Percentiles rank a stretch among this genome's conserved stretches.
Evolutionary conservation across 1,140 invertebrate species (phyloP).

Genomic region (Polypedilum vanderplanki): DNA sequence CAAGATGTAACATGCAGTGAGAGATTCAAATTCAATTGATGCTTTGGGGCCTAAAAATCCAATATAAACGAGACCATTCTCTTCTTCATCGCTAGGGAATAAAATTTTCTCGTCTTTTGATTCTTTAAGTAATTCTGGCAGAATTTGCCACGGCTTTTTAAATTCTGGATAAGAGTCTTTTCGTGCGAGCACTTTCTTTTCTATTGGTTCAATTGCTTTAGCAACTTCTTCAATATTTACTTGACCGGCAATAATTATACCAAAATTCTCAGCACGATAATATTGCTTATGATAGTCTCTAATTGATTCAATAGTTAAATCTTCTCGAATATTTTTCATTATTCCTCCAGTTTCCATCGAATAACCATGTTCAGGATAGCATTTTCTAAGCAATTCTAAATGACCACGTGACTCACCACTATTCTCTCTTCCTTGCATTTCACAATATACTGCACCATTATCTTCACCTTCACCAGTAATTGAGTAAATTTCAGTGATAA

Average conservation of each 20-base stretch:
- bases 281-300: slow-evolving; percentile 74
- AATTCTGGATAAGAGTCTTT: slow-evolving; percentile 42
- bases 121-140: slow-evolving; percentile 55
- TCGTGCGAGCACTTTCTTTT: slow-evolving; percentile 65
- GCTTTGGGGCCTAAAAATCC: slow-evolving; percentile 78
- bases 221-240: slow-evolving; percentile 71
- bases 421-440: slow-evolving; percentile 85
- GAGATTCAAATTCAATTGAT: slow-evolving; percentile 49
- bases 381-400: slow-evolving; percentile 53
- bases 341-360: slow-evolving; percentile 77
- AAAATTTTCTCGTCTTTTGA: slow-evolving; percentile 44
- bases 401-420: slow-evolving; percentile 62
- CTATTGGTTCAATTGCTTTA: slow-evolving; percentile 60
- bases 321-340: slow-evolving; percentile 66
- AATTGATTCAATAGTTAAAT: slow-evolving; percentile 37
- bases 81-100: slow-evolving; percentile 81
- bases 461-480: slow-evolving; percentile 79
- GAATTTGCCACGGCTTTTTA: slow-evolving; percentile 65
- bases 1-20: slow-evolving; percentile 61
- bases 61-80: slow-evolving; percentile 70
- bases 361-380: slow-evolving; percentile 77
- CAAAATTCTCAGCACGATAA: slow-evolving; percentile 86
- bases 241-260: slow-evolving; percentile 74
- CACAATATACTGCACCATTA: slow-evolving; percentile 88
- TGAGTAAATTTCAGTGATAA: slow-evolving; percentile 86